These are phyloP conservation scores for Mesochorus sp. DNA, from an alignment of 2,888 invertebrate species.

Conservation along the genomic window DNA sequence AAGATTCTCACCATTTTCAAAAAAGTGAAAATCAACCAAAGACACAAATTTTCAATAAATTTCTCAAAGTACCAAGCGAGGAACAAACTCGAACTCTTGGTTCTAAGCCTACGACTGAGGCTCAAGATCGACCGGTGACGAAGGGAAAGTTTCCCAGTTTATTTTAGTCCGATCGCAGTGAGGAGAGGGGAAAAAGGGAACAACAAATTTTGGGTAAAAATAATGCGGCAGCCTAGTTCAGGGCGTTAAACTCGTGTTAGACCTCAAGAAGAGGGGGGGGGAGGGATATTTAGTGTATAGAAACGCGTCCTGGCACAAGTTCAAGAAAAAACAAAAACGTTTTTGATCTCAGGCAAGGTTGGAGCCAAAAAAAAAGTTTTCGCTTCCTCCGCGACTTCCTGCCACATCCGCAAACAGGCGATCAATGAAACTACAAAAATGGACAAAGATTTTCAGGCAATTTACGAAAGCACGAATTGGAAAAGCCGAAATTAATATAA, in stretches of 20 bases:
- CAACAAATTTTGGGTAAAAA: conserved; percentile 73
- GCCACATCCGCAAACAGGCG: too few species aligned
- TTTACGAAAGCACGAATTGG: too few species aligned
- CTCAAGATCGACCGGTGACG: conserved; percentile 11
- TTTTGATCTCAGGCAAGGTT: too few species aligned
- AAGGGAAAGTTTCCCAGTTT: conserved; percentile 64
- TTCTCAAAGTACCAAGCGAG: not conserved
- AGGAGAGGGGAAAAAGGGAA: conserved; percentile 42
- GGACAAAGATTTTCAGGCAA: too few species aligned
- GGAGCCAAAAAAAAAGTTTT: conserved; percentile 12
- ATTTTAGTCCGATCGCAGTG: conserved; percentile 72
- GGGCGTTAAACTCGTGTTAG: conserved; percentile 54
- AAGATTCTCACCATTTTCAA: not conserved
- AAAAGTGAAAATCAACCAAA: not conserved
- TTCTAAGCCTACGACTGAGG: not conserved
- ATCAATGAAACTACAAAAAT: too few species aligned
- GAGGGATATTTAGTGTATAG: too few species aligned
- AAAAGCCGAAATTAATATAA: too few species aligned
- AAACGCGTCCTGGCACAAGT: conserved; percentile 4
- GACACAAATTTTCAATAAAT: not conserved
- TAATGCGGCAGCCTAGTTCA: conserved; percentile 61
- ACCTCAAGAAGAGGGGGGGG: not conserved
- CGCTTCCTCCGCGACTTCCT: too few species aligned
- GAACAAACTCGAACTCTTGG: conserved; percentile 6
- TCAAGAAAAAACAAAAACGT: conserved; percentile 13